phyloP scores from a whole-genome alignment of 2,888 invertebrate species.

The Blastobasis adustella region DNA sequence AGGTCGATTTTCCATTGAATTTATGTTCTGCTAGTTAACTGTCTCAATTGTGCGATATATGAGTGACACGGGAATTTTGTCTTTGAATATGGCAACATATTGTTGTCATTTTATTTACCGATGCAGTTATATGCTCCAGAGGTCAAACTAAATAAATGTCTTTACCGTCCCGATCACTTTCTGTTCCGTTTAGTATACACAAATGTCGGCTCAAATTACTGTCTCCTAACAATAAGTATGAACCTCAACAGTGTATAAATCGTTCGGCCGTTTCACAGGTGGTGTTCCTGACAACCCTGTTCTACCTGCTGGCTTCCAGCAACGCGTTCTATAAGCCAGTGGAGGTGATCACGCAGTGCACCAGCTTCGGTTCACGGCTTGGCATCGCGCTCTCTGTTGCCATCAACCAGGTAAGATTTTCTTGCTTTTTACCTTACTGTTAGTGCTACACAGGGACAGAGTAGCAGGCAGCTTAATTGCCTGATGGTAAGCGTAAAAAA shows the following conservation, averaged over 20 bases:
- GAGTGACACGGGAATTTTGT: no score
- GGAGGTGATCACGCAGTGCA: conserved; percentile 87
- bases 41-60: no score
- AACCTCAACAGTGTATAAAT: background rate
- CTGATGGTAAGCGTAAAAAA: no score
- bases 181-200: background rate
- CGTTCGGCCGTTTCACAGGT: conserved; percentile 74
- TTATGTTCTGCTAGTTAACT: no score
- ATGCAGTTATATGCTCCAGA: no score
- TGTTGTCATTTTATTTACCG: no score
- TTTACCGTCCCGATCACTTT: no score
- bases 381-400: conserved; percentile 90
- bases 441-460: no score
- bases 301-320: conserved; percentile 91
- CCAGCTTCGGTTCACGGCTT: conserved; percentile 84
- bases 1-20: no score
- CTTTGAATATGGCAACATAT: no score
- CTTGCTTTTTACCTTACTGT: background rate
- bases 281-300: conserved; percentile 96
- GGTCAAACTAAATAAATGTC: no score
- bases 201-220: background rate
- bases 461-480: no score
- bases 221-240: background rate
- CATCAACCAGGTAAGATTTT: conserved; percentile 80
- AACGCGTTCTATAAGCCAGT: conserved; percentile 90